Evolutionary conservation across 30 jellyfish, hydroid and myxozoan genomes (phyloP).

Genomic region (Turritopsis rubra): DNA sequence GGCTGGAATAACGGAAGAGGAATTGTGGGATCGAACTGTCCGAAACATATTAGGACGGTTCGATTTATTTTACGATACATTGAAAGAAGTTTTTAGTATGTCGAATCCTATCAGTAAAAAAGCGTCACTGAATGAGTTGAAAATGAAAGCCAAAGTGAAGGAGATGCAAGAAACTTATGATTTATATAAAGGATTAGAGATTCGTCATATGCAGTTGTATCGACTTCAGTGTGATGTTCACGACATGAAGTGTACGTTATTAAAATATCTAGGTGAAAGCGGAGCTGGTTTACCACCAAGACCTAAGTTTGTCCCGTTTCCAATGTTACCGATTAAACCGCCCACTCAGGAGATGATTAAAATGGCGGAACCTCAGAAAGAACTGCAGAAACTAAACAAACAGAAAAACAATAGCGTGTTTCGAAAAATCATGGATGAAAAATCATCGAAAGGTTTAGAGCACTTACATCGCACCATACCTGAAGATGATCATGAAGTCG

Average conservation of each 20-base stretch:
- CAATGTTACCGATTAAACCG: conserved; percentile 4
- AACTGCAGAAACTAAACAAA: not conserved
- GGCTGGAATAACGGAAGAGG: conserved; percentile 64
- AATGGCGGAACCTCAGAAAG: not conserved
- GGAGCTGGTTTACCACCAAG: not conserved
- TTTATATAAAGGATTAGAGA: conserved; percentile 23
- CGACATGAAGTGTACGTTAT: conserved; percentile 24
- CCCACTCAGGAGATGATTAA: conserved; percentile 16
- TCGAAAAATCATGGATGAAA: conserved; percentile 31
- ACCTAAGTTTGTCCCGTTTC: conserved; percentile 29
- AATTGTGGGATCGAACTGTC: conserved; percentile 32
- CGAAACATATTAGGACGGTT: conserved; percentile 43
- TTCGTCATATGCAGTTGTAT: conserved; percentile 38
- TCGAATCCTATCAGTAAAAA: not conserved
- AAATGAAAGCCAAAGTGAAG: not conserved
- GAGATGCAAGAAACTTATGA: conserved; percentile 25
- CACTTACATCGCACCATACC: not conserved
- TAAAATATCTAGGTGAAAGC: conserved; percentile 12
- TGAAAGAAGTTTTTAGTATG: conserved; percentile 30
- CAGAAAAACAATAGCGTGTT: conserved; percentile 17
- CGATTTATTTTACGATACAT: conserved; percentile 37
- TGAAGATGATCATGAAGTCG: conserved; percentile 27
- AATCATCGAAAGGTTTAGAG: conserved; percentile 17
- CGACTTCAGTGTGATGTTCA: conserved; percentile 31
- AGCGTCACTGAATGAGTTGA: not conserved